phyloP scores from a whole-genome alignment of 2,113 vertebrate species.

The Pachyramphus minor region DNA sequence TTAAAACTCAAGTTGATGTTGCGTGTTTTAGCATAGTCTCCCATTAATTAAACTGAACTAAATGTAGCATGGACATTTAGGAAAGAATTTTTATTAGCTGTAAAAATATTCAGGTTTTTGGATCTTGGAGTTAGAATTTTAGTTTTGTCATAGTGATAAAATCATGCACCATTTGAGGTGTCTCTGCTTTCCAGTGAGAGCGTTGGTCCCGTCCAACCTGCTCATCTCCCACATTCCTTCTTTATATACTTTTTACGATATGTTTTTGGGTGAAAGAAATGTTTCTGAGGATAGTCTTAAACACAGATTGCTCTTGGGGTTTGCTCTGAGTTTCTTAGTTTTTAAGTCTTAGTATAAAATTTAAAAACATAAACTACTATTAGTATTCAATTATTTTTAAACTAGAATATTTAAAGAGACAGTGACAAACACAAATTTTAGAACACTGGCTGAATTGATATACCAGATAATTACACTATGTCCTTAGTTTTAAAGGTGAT shows the following conservation, averaged over 20 bases:
- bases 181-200: neutral
- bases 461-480: neutral
- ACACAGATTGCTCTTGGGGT: neutral
- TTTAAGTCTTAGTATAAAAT: neutral
- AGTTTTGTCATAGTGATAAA: neutral
- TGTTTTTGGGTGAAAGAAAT: neutral
- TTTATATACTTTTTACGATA: neutral
- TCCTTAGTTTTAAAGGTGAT: neutral
- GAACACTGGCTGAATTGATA: neutral
- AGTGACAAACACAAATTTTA: neutral
- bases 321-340: neutral
- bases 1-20: neutral
- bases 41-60: neutral
- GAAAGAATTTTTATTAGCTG: neutral
- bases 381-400: neutral
- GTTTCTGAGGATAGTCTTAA: neutral
- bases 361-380: neutral
- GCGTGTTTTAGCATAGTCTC: neutral
- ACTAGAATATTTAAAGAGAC: neutral
- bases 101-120: neutral
- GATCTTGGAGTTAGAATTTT: neutral
- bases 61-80: neutral
- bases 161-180: neutral
- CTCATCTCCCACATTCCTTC: neutral
- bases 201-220: neutral